Base-by-base conservation (phyloP, 37 sponge, comb jelly and placozoan species). In the Diacarnus erythraeanus region DNA sequence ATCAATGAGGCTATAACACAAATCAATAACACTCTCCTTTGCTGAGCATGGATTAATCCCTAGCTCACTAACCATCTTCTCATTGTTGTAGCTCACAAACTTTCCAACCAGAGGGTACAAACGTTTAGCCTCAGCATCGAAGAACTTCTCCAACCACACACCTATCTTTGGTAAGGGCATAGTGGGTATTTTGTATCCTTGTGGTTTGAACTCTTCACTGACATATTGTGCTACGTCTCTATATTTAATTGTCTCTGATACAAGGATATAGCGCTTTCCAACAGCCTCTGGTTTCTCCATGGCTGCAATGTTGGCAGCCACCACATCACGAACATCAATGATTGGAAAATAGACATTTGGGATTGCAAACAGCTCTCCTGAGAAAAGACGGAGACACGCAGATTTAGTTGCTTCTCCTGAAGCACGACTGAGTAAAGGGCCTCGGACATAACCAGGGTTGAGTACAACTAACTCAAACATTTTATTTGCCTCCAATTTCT, bases 241-340 rank as follows among this genome's bases (percentile, higher is more conserved):
- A 51, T 80, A 38, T 59, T 69, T 79, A n/a, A 92, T 15, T 26
- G 42, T 74, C 25, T 51, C 51, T 12, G 23, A 43, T 10, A 38
- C n/a, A 9, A 83, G 39, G 18, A 91, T 42, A 60, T 73, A 79
- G 0, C 96, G 74, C n/a, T 87, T 86, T 2, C 93, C 95, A 35
- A 74, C 76, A 33, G 92, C 93, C 29, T 86, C 90, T 1, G 84
- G 80, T 29, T 63, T 83, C 25, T 85, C 78, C 90, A 97, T 83
- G 35, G 94, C 97, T 5, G 84, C 83, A 69, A 94, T 86, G 69
- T 93, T 87, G 23, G 87, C 94, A 17, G 75, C 82, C n/a, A 89
- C 92, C 21, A 94, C 92, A 84, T 97, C 97, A 30, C 97, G 82
- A 0, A 97, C 95, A 57, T 97, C 97, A 10, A 91, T 85, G 0